Base-by-base conservation (phyloP, 2,797 vertebrate species). In the Pelobates cultripes region DNA sequence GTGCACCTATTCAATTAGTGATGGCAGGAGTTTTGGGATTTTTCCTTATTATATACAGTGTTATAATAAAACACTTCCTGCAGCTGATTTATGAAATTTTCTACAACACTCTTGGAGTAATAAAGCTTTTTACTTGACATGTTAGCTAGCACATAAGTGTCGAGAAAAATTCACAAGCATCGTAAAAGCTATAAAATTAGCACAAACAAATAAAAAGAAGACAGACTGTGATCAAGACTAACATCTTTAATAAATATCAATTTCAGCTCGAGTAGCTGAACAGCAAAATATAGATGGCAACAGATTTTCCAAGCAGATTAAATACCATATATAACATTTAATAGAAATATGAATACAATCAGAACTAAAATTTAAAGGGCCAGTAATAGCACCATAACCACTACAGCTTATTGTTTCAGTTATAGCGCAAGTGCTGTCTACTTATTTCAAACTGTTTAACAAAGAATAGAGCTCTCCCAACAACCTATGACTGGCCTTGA, bases 91-190 rank as follows among this genome's bases (percentile, higher is more conserved):
- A 81, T 43, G 42, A 14, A 43, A 43, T 53, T 57, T 47, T 74
- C 53, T 64, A 15, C 47, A 63, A 75, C 66, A 44, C 72, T 75
- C 43, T 43, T 4, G 44, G 44, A n/a, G 66, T 66, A 79, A 83
- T 83, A 79, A 83, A 83, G 72, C 77, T 70, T 83, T 77, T 41
- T 9, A n/a, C 43, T 64, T 78, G 75, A 76, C 72, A 69, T 15
- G 17, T 47, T 77, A 73, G 14, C 8, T 67, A 45, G 44, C 76
- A 43, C 72, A 83, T 79, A 79, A 83, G 79, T 75, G 66, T 83
- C 66, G 69, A 76, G 57, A n/a, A 71, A 57, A 75, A 83, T 79
- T 75, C 40, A 75, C 44, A 42, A 40, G 71, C 71, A 28, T 41
- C 41, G 45, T 75, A 64, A 75, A 79, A 55, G 71, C 72, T 40